These are phyloP conservation scores for Leptogaster cylindrica DNA, from an alignment of 2,888 invertebrate species.

Conservation along the genomic window DNA sequence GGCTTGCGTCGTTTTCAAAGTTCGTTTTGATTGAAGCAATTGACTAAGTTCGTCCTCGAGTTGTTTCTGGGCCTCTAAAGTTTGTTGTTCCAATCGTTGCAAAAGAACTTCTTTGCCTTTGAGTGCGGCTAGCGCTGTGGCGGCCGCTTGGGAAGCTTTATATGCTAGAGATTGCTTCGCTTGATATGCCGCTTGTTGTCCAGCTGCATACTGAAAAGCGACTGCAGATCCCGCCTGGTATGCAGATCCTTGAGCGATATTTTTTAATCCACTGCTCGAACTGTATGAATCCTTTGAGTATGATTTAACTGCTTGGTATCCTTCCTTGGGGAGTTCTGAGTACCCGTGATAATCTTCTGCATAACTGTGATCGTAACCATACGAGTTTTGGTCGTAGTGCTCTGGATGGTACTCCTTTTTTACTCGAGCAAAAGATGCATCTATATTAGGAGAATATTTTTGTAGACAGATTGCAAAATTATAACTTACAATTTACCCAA, in stretches of 20 bases:
- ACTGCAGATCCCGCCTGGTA: slow-evolving; percentile 77
- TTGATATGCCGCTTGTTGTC: slow-evolving; percentile 78
- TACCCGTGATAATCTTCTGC: background rate
- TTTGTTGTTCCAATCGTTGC: slow-evolving; percentile 74
- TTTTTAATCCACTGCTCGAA: slow-evolving; percentile 73
- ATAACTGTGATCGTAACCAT: slow-evolving; percentile 2
- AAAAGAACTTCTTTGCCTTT: slow-evolving; percentile 72
- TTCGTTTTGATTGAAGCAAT: slow-evolving; percentile 74
- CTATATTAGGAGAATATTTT: background rate
- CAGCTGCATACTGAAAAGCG: slow-evolving; percentile 76
- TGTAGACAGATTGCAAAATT: too few relatives aligned
- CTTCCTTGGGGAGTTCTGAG: background rate
- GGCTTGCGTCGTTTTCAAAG: slow-evolving; percentile 75
- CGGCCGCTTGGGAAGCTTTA: slow-evolving; percentile 74
- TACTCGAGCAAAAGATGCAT: slow-evolving; percentile 6
- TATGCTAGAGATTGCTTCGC: slow-evolving; percentile 80
- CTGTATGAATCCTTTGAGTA: background rate
- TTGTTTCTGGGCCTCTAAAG: slow-evolving; percentile 72
- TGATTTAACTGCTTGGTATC: too few relatives aligned
- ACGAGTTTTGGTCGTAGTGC: background rate
- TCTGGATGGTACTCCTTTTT: slow-evolving; percentile 8
- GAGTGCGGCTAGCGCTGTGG: slow-evolving; percentile 71
- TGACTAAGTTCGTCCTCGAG: slow-evolving; percentile 75
- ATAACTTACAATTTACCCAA: too few relatives aligned
- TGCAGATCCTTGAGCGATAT: slow-evolving; percentile 75